Evolutionary conservation across 2,797 vertebrate species (phyloP).

Genomic region (Pangasius krempfi): DNA sequence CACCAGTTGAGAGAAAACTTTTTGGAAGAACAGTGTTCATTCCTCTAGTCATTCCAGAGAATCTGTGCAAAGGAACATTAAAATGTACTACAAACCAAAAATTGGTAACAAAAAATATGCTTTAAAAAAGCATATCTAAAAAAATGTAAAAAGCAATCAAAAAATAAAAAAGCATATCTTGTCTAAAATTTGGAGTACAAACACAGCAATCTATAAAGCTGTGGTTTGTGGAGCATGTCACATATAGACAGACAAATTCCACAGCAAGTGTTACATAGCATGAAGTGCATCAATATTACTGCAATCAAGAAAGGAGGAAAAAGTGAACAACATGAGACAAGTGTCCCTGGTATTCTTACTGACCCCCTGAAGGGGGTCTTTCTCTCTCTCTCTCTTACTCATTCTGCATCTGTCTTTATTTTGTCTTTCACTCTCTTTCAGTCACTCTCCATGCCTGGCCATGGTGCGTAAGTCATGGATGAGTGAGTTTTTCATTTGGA

Average conservation of each 20-base stretch:
- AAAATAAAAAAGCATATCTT: background rate
- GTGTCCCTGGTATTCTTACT: background rate
- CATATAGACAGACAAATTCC: background rate
- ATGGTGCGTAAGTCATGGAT: constrained; percentile 51
- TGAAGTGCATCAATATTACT: background rate
- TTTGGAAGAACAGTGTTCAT: background rate
- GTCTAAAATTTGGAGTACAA: background rate
- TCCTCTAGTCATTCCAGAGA: background rate
- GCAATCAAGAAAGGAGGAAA: background rate
- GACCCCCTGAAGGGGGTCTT: constrained; percentile 1
- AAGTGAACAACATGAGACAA: background rate
- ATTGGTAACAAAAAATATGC: too few species aligned
- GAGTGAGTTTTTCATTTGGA: constrained; percentile 66
- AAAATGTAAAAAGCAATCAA: too few species aligned
- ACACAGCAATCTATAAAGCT: background rate
- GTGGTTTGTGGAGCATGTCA: background rate
- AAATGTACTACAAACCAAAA: background rate
- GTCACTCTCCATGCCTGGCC: constrained; percentile 55
- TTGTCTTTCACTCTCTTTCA: constrained; percentile 36
- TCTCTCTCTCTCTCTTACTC: background rate
- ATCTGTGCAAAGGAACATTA: background rate
- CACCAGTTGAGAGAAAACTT: background rate
- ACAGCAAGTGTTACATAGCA: background rate
- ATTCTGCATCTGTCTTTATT: background rate
- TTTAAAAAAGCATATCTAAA: background rate